These are phyloP conservation scores for Rynchops niger DNA, from an alignment of 2,113 vertebrate species.

Conservation along the genomic window DNA sequence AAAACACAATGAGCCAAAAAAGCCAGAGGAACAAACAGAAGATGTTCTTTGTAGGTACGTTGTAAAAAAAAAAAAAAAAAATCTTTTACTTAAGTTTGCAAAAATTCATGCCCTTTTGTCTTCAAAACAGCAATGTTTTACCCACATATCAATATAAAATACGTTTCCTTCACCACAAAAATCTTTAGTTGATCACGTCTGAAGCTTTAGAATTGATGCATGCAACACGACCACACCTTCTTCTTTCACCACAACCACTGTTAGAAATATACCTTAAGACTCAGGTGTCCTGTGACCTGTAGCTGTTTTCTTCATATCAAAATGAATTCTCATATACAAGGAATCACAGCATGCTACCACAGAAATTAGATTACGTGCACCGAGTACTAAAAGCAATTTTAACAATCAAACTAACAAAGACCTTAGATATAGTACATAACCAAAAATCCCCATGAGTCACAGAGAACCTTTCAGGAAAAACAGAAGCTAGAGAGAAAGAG, in stretches of 20 bases:
- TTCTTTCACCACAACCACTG: not conserved
- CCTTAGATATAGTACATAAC: not conserved
- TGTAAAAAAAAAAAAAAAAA: not conserved
- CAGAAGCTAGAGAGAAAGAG: not conserved
- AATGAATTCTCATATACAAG: not conserved
- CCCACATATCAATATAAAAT: not conserved
- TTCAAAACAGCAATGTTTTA: not conserved
- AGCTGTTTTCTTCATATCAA: not conserved
- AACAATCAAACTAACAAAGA: not conserved
- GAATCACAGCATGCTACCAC: not conserved
- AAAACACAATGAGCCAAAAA: not conserved
- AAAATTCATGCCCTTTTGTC: not conserved
- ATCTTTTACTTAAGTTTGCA: not conserved
- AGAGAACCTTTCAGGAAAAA: not conserved
- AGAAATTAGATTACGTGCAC: not conserved
- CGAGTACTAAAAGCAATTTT: not conserved
- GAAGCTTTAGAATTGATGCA: not conserved
- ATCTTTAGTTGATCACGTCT: not conserved
- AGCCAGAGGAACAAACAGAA: not conserved
- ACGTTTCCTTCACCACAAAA: not conserved
- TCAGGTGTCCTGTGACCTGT: not conserved
- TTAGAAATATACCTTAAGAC: not conserved
- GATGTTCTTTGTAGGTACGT: not conserved
- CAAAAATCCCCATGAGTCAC: not conserved
- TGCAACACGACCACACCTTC: accelerated